Conservation (phyloP, 2,888 invertebrate species). For the Rhagonycha fulva region DNA sequence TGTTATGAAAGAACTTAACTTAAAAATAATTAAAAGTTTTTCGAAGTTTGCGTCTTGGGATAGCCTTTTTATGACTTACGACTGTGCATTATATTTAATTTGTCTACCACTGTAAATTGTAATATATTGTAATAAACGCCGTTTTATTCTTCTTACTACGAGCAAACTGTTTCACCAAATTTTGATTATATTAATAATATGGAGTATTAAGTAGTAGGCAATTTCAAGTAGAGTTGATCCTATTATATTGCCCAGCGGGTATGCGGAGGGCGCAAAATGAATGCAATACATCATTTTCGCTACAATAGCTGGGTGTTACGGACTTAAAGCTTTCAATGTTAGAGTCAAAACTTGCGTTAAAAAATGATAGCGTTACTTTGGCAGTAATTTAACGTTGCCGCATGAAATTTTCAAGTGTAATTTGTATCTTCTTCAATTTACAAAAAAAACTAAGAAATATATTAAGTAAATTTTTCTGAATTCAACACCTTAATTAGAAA, state of each 20-base stretch:
- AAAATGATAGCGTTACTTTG: slow-evolving; percentile 21
- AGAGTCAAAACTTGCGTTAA: slow-evolving; percentile 7
- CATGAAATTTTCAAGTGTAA: background rate
- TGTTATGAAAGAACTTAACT: background rate
- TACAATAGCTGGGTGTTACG: slow-evolving; percentile 43
- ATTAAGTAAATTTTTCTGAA: background rate
- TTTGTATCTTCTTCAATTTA: background rate
- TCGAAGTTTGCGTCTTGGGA: background rate
- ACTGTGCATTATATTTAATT: background rate
- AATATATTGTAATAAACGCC: background rate
- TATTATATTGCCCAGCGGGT: slow-evolving; percentile 35
- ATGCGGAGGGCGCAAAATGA: slow-evolving; percentile 44
- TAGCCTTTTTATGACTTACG: background rate
- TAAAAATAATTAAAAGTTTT: background rate
- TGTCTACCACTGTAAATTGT: background rate
- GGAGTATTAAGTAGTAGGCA: slow-evolving; percentile 33
- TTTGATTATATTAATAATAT: slow-evolving; percentile 7
- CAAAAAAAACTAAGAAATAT: background rate
- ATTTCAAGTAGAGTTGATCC: slow-evolving; percentile 36
- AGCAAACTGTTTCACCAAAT: background rate
- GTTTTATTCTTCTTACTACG: background rate
- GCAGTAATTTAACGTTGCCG: background rate
- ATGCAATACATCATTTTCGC: slow-evolving; percentile 51
- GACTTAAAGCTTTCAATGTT: slow-evolving; percentile 29
- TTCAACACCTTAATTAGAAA: no score